Evolutionary conservation across 2,888 invertebrate genomes (phyloP).

Genomic region (Lypha dubia): DNA sequence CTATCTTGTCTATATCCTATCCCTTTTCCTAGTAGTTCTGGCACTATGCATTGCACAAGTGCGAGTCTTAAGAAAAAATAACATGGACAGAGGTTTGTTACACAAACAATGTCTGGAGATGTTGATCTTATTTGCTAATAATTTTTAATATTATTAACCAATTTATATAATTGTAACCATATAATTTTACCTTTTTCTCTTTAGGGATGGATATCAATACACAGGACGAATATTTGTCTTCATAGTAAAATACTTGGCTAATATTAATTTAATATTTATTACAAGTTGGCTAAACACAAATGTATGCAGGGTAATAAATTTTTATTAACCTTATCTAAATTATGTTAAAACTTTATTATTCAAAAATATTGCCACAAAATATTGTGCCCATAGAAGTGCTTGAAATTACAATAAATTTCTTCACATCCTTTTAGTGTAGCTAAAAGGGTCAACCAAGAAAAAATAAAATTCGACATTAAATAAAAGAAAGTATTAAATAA

Average conservation of each 20-base stretch:
- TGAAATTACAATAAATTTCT: constrained; percentile 67
- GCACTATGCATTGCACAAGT: too few species aligned
- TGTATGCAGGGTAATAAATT: constrained; percentile 59
- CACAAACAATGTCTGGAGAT: too few species aligned
- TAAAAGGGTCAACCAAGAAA: constrained; percentile 66
- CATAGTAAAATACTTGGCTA: background rate
- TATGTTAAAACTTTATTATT: constrained; percentile 68
- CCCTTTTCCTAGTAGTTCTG: too few species aligned
- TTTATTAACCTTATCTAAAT: constrained; percentile 69
- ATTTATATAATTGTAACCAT: constrained; percentile 21
- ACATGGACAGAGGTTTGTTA: too few species aligned
- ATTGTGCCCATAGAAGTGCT: constrained; percentile 63
- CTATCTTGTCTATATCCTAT: too few species aligned
- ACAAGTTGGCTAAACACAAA: too few species aligned
- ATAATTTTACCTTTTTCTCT: constrained; percentile 19
- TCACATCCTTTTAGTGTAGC: constrained; percentile 11
- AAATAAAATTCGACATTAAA: constrained; percentile 22
- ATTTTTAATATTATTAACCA: constrained; percentile 12
- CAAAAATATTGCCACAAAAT: constrained; percentile 66
- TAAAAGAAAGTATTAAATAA: constrained; percentile 67
- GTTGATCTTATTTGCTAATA: background rate
- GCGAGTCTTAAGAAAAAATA: too few species aligned
- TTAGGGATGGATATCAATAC: constrained; percentile 6
- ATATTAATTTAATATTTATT: constrained; percentile 62
- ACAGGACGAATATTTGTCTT: background rate